Evolutionary conservation across 2,888 invertebrate genomes (phyloP), one percentile per base, ranked within the genome.

Genomic region (Philereme transversata): DNA sequence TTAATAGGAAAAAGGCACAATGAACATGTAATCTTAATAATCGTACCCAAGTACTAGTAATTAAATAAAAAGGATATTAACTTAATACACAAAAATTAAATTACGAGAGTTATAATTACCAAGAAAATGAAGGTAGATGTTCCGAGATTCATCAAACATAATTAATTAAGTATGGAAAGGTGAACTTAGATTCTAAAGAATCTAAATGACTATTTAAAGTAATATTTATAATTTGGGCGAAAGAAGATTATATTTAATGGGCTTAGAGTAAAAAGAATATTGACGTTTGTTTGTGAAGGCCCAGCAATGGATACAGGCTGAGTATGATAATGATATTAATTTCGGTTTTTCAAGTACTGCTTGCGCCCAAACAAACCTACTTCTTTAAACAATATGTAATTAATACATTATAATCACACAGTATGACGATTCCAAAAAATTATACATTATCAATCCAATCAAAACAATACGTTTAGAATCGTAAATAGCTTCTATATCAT

Each of bases 71-170:
- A 5, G 10, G 5, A 43, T n/a, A 10, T 3, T 5, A 45, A 45
- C 11, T 47, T 47, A 34, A 11, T 5, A 5, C 47, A 47, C 8
- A 6, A 40, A 4, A 33, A 47, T 5, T 50, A 11, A 4, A 40
- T 36, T 50, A 49, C 5, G 1, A 4, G 10, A 10, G 4, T 3
- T 35, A 11, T 10, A 38, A 49, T 7, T 47, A 34, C 22, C 22
- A 22, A 22, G 3, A 22, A 22, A 22, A 22, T 22, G 22, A 2
- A 50, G 11, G 36, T 57, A 68, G 49, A 44, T 61, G 65, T 49
- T 61, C 58, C 58, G 71, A 72, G 74, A 72, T 77, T 76, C 75
- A 62, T 77, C 47, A 62, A 68, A 62, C 60, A n/a, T n/a, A n/a
- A n/a, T n/a, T n/a, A 57, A 36, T 11, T 35, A 35, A 22, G 0